phyloP scores from a whole-genome alignment of 2,888 invertebrate species.

The Eurois occulta region DNA sequence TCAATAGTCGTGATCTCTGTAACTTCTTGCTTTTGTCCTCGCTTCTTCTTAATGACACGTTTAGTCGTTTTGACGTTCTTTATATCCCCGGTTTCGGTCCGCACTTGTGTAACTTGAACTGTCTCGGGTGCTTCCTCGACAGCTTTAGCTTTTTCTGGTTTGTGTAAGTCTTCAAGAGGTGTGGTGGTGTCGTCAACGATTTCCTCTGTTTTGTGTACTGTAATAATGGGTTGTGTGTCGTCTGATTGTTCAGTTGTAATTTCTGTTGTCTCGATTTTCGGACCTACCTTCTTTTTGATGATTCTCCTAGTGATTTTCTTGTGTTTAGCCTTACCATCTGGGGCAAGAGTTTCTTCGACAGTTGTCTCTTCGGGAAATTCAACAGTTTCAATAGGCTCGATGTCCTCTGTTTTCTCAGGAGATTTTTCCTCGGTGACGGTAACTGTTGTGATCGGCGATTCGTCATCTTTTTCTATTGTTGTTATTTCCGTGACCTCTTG shows the following conservation, averaged over 20 bases:
- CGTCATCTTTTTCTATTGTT: conserved; percentile 59
- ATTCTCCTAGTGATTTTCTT: conserved; percentile 64
- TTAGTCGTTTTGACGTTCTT: conserved; percentile 70
- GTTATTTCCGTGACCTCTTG: conserved; percentile 61
- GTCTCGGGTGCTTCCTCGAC: conserved; percentile 68
- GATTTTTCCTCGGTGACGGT: conserved; percentile 26
- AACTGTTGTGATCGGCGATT: conserved; percentile 48
- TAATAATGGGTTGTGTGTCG: conserved; percentile 22
- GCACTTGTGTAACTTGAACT: conserved; percentile 65
- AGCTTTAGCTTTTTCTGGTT: not conserved
- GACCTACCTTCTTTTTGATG: conserved; percentile 72
- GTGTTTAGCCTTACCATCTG: conserved; percentile 57
- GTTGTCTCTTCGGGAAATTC: conserved; percentile 66
- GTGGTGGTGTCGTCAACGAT: conserved; percentile 29
- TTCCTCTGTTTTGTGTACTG: conserved; percentile 45
- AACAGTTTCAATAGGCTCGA: conserved; percentile 55
- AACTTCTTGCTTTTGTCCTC: conserved; percentile 54
- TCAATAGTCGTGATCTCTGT: conserved; percentile 60
- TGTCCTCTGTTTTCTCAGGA: conserved; percentile 45
- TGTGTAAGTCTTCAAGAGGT: conserved; percentile 20
- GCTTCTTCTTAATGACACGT: conserved; percentile 50
- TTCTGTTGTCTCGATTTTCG: conserved; percentile 68
- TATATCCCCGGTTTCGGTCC: conserved; percentile 65
- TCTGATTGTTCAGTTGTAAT: conserved; percentile 61
- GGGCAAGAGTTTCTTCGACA: conserved; percentile 32